Evolutionary conservation across 2,113 vertebrate genomes (phyloP), one percentile per base, ranked within the genome.

Genomic region (Bubo scandiacus): DNA sequence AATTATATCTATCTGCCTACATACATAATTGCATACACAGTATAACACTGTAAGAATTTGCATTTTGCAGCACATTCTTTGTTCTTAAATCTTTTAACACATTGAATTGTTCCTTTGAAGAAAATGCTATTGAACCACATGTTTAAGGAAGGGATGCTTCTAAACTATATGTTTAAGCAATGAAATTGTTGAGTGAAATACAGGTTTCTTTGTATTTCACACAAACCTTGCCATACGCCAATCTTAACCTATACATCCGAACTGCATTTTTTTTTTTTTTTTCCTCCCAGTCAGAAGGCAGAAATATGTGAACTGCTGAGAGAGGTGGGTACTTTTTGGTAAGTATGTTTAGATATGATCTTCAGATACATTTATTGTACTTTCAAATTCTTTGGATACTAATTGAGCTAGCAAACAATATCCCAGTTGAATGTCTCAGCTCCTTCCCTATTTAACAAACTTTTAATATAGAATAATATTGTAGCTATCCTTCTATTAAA

Each of bases 21-120:
- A 61, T 94, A 59, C 94, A 92, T 95, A 96, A 95, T 97, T 97
- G 94, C 92, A 97, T 91, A 97, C 95, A 95, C 89, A 97, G 78
- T 91, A 61, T 81, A 95, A 94, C 74, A 97, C 81, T 85, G 87
- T 72, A 80, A 82, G 87, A 92, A 96, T 96, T 96, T 95, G 95
- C 94, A 97, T 97, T 97, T 97, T 96, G 91, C 94, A 88, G 89
- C 95, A 91, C 93, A 96, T 94, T 97, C 95, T 96, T 96, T 96
- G 94, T 97, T 96, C 92, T 95, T 97, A 95, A 96, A 97, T 96
- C 94, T 97, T 97, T 96, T 96, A 97, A 95, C 95, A 94, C 94
- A 20, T 51, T 74, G 95, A 92, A 88, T 90, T 96, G 93, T 86
- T 93, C 92, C 94, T 97, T 96, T 96, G 94, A 86, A 96, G 95